These are phyloP conservation scores for Paramisgurnus dabryanus DNA, from an alignment of 2,113 vertebrate genomes.

Conservation along the genomic window DNA sequence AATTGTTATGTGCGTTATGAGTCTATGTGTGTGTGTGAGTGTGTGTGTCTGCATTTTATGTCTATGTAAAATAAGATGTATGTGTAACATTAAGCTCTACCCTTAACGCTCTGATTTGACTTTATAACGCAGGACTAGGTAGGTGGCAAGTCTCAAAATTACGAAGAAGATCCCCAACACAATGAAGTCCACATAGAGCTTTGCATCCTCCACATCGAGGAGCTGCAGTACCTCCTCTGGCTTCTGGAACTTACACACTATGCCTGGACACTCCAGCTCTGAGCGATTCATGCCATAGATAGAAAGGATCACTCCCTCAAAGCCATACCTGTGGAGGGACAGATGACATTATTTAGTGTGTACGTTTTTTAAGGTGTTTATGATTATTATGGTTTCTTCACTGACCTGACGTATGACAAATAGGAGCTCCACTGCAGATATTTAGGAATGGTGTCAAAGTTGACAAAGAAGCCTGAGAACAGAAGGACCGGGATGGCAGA, in stretches of 20 bases:
- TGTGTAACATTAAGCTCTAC: neutral
- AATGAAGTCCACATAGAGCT: conserved; percentile 96
- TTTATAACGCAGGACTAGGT: conserved; percentile 93
- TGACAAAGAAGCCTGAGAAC: conserved; percentile 98
- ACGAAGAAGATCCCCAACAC: conserved; percentile 94
- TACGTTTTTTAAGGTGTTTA: neutral
- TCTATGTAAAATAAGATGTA: conserved; percentile 7
- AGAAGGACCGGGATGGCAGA: conserved; percentile 94
- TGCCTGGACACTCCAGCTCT: conserved; percentile 83
- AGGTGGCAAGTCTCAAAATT: conserved; percentile 88
- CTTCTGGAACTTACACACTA: conserved; percentile 87
- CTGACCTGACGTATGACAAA: conserved; percentile 94
- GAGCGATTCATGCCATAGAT: conserved; percentile 96
- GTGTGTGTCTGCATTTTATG: conserved; percentile 19
- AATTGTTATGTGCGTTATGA: conserved; percentile 8
- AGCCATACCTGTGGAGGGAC: conserved; percentile 83
- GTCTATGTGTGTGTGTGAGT: neutral
- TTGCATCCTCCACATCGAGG: conserved; percentile 91
- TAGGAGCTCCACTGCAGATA: conserved; percentile 98
- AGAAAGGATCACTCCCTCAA: conserved; percentile 93
- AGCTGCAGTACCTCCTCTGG: conserved; percentile 89
- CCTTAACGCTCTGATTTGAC: conserved; percentile 92
- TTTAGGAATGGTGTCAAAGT: conserved; percentile 98
- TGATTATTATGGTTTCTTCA: conserved; percentile 10
- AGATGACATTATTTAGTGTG: neutral